These are phyloP conservation scores for Drosophila albomicans DNA, from an alignment of 1,140 invertebrate species.

Conservation along the genomic window DNA sequence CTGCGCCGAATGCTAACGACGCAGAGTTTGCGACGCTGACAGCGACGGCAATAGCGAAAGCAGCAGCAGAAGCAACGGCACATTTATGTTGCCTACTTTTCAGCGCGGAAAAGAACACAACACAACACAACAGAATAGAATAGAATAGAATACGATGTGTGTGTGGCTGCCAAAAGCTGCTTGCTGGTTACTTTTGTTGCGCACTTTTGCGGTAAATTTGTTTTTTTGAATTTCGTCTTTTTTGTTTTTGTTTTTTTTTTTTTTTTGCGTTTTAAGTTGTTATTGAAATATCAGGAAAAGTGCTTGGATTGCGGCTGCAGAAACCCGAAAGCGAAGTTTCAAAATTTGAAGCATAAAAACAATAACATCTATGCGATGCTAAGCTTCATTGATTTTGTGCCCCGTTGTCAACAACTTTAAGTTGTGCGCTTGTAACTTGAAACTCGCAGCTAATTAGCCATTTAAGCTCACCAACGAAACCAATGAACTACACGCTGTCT, in stretches of 20 bases:
- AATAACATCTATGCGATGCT: too few species aligned
- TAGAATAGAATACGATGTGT: not conserved
- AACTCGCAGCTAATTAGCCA: too few species aligned
- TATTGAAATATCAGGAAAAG: not conserved
- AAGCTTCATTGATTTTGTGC: too few species aligned
- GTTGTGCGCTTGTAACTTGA: too few species aligned
- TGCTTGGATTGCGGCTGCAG: too few species aligned
- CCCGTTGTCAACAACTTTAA: too few species aligned
- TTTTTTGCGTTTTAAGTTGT: not conserved
- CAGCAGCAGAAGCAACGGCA: conserved; percentile 10
- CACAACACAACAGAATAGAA: not conserved
- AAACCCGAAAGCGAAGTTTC: too few species aligned
- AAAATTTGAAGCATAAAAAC: too few species aligned
- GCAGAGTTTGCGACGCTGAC: conserved; percentile 9
- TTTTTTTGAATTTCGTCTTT: conserved; percentile 24
- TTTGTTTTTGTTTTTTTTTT: conserved; percentile 5
- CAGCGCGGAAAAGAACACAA: conserved; percentile 33
- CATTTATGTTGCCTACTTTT: conserved; percentile 67
- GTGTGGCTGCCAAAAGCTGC: conserved; percentile 2
- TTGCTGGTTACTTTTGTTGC: conserved; percentile 21
- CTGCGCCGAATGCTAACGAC: conserved; percentile 48
- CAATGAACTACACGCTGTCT: too few species aligned
- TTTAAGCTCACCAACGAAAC: too few species aligned
- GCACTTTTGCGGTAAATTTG: conserved; percentile 37
- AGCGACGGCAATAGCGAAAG: conserved; percentile 16